These are phyloP conservation scores for Lytechinus variegatus DNA, from an alignment of 35 echinoderm and acorn worm genomes.

Conservation along the genomic window DNA sequence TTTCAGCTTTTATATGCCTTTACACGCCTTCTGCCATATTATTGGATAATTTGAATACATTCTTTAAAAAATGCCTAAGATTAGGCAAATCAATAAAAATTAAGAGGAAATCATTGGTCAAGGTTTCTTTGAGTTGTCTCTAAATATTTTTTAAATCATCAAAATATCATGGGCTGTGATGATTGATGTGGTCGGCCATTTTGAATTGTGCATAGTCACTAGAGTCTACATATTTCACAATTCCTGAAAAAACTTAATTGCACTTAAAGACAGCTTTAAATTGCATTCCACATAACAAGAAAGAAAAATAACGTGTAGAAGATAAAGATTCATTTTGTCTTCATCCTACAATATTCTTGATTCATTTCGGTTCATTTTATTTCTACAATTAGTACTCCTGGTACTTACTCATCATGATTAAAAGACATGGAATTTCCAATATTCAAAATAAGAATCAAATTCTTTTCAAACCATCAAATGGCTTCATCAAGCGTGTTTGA, in stretches of 20 bases:
- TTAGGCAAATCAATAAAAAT: not conserved
- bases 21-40: not conserved
- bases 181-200: not conserved
- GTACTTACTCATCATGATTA: not conserved
- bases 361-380: not conserved
- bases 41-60: not conserved
- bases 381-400: not conserved
- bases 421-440: not conserved
- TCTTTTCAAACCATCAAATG: not conserved
- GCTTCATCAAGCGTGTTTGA: not conserved
- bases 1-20: not conserved
- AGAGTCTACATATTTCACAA: not conserved
- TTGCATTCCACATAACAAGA: not conserved
- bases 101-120: not conserved
- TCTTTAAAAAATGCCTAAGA: not conserved
- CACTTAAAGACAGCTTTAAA: not conserved
- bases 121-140: not conserved
- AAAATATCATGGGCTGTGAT: not conserved
- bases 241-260: slow-evolving; percentile 19
- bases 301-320: not conserved
- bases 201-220: slow-evolving; percentile 18
- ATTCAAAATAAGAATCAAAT: not conserved
- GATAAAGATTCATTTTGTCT: not conserved
- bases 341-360: not conserved
- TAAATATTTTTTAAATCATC: not conserved